These are phyloP conservation scores for Malurus alboscapulatus DNA, from an alignment of 2,113 vertebrate genomes.

Conservation along the genomic window DNA sequence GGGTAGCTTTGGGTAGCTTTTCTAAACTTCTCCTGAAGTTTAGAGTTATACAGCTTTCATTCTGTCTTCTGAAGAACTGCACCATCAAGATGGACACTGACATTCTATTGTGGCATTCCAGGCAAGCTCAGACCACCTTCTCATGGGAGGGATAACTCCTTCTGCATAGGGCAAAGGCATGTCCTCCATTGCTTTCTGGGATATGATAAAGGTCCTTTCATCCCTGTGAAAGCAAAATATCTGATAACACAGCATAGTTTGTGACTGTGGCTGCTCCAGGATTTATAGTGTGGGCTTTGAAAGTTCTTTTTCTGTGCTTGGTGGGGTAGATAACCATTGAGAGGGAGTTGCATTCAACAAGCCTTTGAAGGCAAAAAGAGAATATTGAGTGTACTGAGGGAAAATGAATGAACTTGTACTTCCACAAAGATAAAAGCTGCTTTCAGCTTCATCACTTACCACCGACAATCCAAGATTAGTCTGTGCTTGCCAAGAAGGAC, in stretches of 20 bases:
- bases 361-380: not conserved
- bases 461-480: rapidly evolving
- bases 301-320: not conserved
- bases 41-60: not conserved
- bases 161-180: not conserved
- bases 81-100: not conserved
- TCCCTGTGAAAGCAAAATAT: not conserved
- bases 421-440: not conserved
- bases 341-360: not conserved
- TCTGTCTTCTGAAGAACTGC: not conserved
- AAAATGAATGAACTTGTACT: not conserved
- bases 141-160: not conserved
- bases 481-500: not conserved
- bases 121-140: not conserved
- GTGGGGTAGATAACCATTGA: not conserved
- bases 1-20: not conserved
- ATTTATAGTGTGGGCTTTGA: not conserved
- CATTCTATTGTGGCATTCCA: not conserved
- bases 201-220: not conserved
- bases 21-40: not conserved
- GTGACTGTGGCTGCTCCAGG: not conserved
- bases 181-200: not conserved
- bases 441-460: not conserved
- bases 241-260: not conserved
- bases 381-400: not conserved